These are phyloP conservation scores for Danaus melanippus DNA, from an alignment of 1,140 invertebrate genomes.

Conservation along the genomic window DNA sequence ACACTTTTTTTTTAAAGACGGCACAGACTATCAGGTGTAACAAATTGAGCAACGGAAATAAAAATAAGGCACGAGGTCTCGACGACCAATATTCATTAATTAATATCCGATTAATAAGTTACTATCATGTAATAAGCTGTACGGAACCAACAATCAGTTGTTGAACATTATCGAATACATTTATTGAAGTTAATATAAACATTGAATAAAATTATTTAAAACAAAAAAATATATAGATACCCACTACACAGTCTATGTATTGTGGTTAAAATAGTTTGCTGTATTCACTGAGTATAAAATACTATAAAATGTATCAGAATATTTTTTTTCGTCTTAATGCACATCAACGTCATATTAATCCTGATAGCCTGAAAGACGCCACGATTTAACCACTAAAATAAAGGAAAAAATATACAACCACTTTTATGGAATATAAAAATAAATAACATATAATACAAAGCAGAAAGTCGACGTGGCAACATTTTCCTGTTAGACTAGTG, in stretches of 20 bases:
- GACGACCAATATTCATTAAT: constrained; percentile 33
- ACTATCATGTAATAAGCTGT: too few species aligned
- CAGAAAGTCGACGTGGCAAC: constrained; percentile 66
- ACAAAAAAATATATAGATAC: too few species aligned
- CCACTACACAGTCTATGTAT: too few species aligned
- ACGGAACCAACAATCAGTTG: too few species aligned
- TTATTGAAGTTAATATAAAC: too few species aligned
- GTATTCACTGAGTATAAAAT: too few species aligned
- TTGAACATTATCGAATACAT: too few species aligned
- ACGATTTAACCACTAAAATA: constrained; percentile 39
- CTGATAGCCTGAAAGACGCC: constrained; percentile 45
- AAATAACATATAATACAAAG: constrained; percentile 69
- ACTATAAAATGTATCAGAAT: too few species aligned
- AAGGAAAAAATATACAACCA: constrained; percentile 55
- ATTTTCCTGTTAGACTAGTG: constrained; percentile 67
- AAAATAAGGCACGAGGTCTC: constrained; percentile 62
- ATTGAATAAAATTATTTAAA: too few species aligned
- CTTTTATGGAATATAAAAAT: constrained; percentile 59
- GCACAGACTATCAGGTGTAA: constrained; percentile 50
- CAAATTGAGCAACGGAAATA: constrained; percentile 54
- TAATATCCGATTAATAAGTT: too few species aligned
- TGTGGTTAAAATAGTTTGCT: too few species aligned
- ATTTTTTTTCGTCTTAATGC: too few species aligned
- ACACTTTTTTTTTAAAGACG: constrained; percentile 7
- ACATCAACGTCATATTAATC: constrained; percentile 11